phyloP scores from a whole-genome alignment of 2,888 invertebrate species.

The Agrochola lota region DNA sequence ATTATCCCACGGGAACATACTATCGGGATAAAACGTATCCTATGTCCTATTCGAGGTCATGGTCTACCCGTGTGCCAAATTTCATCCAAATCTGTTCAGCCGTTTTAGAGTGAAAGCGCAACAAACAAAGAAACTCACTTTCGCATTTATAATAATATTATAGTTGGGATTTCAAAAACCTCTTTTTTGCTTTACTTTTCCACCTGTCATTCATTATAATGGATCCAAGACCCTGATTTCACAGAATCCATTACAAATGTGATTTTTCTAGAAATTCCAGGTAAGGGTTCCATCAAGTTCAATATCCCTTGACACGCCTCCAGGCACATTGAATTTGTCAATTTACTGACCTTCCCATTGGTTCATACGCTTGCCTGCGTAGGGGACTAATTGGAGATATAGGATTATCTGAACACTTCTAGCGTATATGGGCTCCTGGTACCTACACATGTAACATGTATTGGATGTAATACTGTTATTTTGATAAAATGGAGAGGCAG shows the following conservation, averaged over 20 bases:
- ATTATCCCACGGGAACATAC: too few relatives aligned
- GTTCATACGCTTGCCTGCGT: conserved; percentile 18
- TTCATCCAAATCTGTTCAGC: too few relatives aligned
- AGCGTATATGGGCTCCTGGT: conserved; percentile 6
- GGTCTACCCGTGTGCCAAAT: too few relatives aligned
- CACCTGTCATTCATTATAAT: not conserved
- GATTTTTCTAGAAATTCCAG: not conserved
- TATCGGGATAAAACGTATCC: too few relatives aligned
- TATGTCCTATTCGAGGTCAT: too few relatives aligned
- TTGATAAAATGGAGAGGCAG: not conserved
- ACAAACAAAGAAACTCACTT: too few relatives aligned
- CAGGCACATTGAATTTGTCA: conserved; percentile 44
- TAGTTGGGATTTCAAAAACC: not conserved
- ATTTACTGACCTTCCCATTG: conserved; percentile 21
- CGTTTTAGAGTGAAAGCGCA: too few relatives aligned
- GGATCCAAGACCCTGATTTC: not conserved
- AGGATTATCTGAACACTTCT: conserved; percentile 28
- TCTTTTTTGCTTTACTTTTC: not conserved
- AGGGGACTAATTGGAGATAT: conserved; percentile 34
- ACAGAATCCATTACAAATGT: not conserved
- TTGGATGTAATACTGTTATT: not conserved
- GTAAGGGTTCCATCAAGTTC: conserved; percentile 8
- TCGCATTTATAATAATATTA: too few relatives aligned
- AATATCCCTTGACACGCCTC: conserved; percentile 10
- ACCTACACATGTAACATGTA: not conserved